Base-by-base conservation (phyloP, 2,113 vertebrate species). In the Dissostichus mawsoni region DNA sequence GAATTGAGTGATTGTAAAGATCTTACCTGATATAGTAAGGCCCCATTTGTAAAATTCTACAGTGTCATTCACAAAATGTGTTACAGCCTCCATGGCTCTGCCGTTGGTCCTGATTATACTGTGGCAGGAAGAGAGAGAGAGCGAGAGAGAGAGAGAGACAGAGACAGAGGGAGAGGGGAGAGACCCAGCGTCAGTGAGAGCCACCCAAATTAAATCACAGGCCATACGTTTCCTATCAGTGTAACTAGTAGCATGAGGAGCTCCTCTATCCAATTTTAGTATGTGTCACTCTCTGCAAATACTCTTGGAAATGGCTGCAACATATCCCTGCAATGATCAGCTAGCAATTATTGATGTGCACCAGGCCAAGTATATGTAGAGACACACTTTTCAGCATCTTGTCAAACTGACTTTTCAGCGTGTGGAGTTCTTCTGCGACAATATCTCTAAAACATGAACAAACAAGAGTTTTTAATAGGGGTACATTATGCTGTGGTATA, bases 31-130 rank as follows among this genome's bases (percentile, higher is more conserved):
- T 95, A 99, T 97, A 93, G 94, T 95, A 96, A 97, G 96, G 92
- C 96, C 96, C 98, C 98, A 99, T 94, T 95, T 97, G 93, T 98
- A 99, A 92, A 98, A 96, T 90, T 97, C 96, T 93, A 97, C 88
- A 44, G 97, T 96, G 92, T 98, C 97, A 84, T 98, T 98, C 74
- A 98, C 86, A 76, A 95, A 83, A 92, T 95, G 94, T 64, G 89
- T 87, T 70, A 93, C 93, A 74, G 77, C 88, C 66, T 96, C 95
- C 95, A 96, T 96, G 88, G 80, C 86, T 90, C 80, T 84, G 77
- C 78, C 80, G 86, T 83, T 82, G 71, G 82, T 90, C 84, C 87
- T 56, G 88, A 76, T 94, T 93, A 91, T 81, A 87, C 94, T 95
- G 89, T 18, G 45, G 44, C 5, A 69, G 58, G 47, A 44, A 80